Evolutionary conservation across 2,888 invertebrate species (phyloP).

Genomic region (Muschampia plurimacula): DNA sequence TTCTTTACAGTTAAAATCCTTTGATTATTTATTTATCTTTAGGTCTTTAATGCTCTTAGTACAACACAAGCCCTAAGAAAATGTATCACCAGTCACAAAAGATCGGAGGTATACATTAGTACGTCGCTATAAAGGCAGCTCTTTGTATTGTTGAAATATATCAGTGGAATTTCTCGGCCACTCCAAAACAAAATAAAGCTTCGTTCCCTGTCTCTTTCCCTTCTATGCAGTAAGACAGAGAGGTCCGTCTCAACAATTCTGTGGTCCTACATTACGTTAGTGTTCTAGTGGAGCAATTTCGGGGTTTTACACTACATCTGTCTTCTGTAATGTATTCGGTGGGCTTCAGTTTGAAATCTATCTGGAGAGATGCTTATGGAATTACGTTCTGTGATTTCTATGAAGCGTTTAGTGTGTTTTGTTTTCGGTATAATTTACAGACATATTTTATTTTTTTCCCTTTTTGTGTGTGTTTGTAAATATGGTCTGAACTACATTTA

Average conservation of each 20-base stretch:
- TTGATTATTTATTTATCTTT: too few relatives aligned
- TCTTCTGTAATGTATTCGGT: constrained; percentile 38
- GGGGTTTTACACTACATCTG: constrained; percentile 38
- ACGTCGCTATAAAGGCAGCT: constrained; percentile 31
- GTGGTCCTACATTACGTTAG: constrained; percentile 31
- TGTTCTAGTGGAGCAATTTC: constrained; percentile 33
- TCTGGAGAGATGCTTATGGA: constrained; percentile 29
- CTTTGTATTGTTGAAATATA: constrained; percentile 38
- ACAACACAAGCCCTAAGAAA: constrained; percentile 17
- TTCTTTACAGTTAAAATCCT: too few relatives aligned
- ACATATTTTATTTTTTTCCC: not conserved
- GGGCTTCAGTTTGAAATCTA: constrained; percentile 34
- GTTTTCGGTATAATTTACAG: not conserved
- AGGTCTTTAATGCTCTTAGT: not conserved
- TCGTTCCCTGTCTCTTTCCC: constrained; percentile 1
- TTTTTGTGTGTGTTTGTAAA: not conserved
- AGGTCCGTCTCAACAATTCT: constrained; percentile 13
- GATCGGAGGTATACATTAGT: constrained; percentile 36
- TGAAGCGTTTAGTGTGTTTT: constrained; percentile 11
- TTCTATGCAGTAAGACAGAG: constrained; percentile 8
- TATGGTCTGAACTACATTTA: too few relatives aligned
- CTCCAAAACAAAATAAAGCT: constrained; percentile 38
- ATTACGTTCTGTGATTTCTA: constrained; percentile 27
- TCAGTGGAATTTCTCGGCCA: constrained; percentile 36
- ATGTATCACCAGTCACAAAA: constrained; percentile 38